phyloP scores from a whole-genome alignment of 2,888 invertebrate species.

The Apamea monoglypha region DNA sequence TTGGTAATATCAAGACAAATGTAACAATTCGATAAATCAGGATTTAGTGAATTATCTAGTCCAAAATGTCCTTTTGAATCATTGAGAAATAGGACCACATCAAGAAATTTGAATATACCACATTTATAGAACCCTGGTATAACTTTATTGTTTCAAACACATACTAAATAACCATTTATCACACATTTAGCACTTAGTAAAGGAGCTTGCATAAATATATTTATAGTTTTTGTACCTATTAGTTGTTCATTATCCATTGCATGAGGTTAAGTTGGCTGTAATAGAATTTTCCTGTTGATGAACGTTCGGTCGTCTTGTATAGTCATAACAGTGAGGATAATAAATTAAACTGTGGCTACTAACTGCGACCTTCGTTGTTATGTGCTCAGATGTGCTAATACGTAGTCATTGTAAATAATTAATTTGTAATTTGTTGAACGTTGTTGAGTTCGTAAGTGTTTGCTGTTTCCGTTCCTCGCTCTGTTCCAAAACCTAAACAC shows the following conservation, averaged over 20 bases:
- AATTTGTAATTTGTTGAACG: conserved; percentile 46
- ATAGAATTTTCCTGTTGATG: conserved; percentile 65
- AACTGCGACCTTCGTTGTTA: conserved; percentile 67
- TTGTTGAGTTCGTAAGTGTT: conserved; percentile 32
- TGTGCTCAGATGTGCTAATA: conserved; percentile 70
- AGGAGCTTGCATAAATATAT: conserved; percentile 9
- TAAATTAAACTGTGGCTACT: conserved; percentile 63
- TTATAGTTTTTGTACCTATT: conserved; percentile 12
- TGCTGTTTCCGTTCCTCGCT: conserved; percentile 27
- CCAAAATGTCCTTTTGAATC: background rate
- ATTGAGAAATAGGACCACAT: background rate
- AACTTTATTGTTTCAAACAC: background rate
- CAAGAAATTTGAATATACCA: background rate
- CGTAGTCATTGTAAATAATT: conserved; percentile 61
- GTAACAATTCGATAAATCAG: background rate
- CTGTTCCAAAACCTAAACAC: conserved; percentile 13
- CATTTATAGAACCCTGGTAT: background rate
- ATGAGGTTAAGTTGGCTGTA: conserved; percentile 33
- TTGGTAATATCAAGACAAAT: background rate
- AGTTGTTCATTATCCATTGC: conserved; percentile 8
- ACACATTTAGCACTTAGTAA: background rate
- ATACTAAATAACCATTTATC: background rate
- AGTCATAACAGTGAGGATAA: conserved; percentile 61
- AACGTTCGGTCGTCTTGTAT: conserved; percentile 50
- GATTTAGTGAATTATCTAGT: background rate